Percentiles rank a stretch among this genome's conserved stretches.
Conservation (phyloP, 2,888 invertebrate genomes). For the Boloria selene region DNA sequence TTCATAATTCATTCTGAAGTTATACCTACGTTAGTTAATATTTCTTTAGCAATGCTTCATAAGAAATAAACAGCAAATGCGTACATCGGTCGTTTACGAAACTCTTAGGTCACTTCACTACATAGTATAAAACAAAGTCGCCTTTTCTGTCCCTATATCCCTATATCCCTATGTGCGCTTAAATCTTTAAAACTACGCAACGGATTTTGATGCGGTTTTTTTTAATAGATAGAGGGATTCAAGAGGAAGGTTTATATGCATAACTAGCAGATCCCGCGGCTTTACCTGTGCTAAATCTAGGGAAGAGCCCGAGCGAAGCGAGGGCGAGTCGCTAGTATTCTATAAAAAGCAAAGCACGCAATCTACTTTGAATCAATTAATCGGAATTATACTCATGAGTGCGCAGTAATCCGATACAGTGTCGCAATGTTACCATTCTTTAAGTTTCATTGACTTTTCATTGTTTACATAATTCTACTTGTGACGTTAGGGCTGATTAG, state of each 20-base stretch:
- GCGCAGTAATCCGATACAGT: constrained; percentile 26
- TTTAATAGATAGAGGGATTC: too few species aligned
- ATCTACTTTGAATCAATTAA: constrained; percentile 23
- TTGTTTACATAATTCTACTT: constrained; percentile 37
- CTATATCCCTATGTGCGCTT: too few species aligned
- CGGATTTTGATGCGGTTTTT: too few species aligned
- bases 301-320: too few species aligned
- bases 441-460: constrained; percentile 38
- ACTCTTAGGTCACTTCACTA: constrained; percentile 1
- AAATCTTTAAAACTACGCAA: too few species aligned
- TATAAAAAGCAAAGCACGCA: constrained; percentile 15
- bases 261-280: too few species aligned
- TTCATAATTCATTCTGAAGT: too few species aligned
- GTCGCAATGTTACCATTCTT: constrained; percentile 35
- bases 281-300: too few species aligned
- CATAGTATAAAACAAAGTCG: too few species aligned
- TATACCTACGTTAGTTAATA: not conserved
- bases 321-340: too few species aligned
- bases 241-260: too few species aligned
- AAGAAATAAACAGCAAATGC: not conserved
- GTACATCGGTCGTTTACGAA: constrained; percentile 1
- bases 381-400: constrained; percentile 23
- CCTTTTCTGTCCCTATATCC: too few species aligned
- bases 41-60: not conserved
- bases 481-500: not conserved